Conservation (phyloP, 2,888 invertebrate species). For the Xanthorhoe spadicearia region DNA sequence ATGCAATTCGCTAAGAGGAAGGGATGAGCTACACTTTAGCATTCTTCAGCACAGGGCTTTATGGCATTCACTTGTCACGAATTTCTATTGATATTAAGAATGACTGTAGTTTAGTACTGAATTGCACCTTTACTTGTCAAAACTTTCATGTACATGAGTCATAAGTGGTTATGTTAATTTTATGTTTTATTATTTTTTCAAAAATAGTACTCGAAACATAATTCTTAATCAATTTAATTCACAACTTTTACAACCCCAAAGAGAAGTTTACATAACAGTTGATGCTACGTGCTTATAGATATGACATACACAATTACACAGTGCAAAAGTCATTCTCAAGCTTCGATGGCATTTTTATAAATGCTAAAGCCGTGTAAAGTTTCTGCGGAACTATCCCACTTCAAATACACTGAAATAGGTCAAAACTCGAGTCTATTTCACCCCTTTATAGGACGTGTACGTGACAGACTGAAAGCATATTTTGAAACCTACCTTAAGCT, state of each 20-base stretch:
- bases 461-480: conserved; percentile 6
- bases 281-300: no score
- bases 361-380: not conserved
- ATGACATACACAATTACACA: no score
- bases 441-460: conserved; percentile 1
- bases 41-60: not conserved
- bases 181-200: not conserved
- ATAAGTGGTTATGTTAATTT: no score
- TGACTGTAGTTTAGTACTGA: no score
- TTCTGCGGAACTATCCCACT: conserved; percentile 1
- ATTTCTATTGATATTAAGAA: no score
- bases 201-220: not conserved
- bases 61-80: not conserved
- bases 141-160: no score
- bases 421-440: conserved; percentile 4
- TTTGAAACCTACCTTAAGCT: conserved; percentile 12
- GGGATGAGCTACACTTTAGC: not conserved
- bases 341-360: no score
- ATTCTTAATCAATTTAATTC: not conserved
- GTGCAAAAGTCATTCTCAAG: no score
- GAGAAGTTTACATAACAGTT: no score
- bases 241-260: no score
- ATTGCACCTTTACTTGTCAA: no score
- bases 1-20: conserved; percentile 2
- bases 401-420: conserved; percentile 12